phyloP scores from a whole-genome alignment of 2,888 invertebrate genomes.

The Campoplex nolae region DNA sequence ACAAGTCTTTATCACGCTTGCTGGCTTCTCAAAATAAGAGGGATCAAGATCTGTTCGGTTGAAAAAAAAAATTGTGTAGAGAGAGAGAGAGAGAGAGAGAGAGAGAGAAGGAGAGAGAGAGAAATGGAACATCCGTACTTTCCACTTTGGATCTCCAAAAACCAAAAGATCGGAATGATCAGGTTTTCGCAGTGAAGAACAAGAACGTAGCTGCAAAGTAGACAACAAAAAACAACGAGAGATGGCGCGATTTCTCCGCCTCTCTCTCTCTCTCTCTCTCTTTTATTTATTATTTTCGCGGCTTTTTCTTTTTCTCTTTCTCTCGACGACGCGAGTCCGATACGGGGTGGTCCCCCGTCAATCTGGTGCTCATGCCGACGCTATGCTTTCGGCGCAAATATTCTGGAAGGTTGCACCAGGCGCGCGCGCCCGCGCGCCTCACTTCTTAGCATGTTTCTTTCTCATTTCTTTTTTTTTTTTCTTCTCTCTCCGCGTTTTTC shows the following conservation, averaged over 20 bases:
- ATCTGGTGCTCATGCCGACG: conserved; percentile 76
- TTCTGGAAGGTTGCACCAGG: conserved; percentile 79
- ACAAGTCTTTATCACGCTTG: conserved; percentile 70
- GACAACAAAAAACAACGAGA: conserved; percentile 42
- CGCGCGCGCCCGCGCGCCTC: conserved; percentile 39
- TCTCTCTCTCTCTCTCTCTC: conserved; percentile 30
- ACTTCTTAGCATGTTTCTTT: conserved; percentile 37
- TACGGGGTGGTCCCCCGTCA: conserved; percentile 82
- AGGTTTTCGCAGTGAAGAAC: conserved; percentile 58
- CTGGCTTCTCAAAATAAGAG: conserved; percentile 65
- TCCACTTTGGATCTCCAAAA: conserved; percentile 49
- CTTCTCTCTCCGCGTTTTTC: conserved; percentile 26
- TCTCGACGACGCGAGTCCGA: conserved; percentile 63
- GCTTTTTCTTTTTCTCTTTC: conserved; percentile 23
- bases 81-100: background rate
- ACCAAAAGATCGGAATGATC: conserved; percentile 59
- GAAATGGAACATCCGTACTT: conserved; percentile 22
- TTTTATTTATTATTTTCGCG: conserved; percentile 19
- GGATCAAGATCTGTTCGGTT: conserved; percentile 64
- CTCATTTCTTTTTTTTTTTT: background rate
- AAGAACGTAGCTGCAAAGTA: conserved; percentile 43
- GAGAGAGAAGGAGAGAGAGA: too few species aligned
- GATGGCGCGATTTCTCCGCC: conserved; percentile 37
- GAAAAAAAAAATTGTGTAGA: conserved; percentile 42
- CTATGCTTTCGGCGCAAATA: conserved; percentile 81